A percentile compares a stretch with the other conserved stretches of the same genome.
phyloP scores from a whole-genome alignment of 2,113 vertebrate species.

The Ceuthmochares aereus region DNA sequence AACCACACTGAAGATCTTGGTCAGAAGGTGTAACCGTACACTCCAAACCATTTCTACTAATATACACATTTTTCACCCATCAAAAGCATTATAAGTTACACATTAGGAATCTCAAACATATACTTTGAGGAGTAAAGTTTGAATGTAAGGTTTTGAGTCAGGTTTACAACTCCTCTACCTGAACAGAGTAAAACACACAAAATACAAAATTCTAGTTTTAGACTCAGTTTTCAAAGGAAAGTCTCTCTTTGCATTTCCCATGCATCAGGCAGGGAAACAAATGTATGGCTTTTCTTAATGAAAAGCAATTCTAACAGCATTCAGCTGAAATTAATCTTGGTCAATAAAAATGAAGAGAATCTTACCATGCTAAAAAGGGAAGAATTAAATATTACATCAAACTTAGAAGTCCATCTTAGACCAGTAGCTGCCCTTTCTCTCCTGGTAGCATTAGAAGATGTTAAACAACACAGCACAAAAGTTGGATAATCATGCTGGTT shows the following conservation, averaged over 20 bases:
- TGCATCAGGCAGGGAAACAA: neutral
- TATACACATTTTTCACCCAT: neutral
- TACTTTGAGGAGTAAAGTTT: neutral
- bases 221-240: neutral
- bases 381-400: neutral
- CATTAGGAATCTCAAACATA: neutral
- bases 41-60: too few relatives aligned
- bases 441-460: neutral
- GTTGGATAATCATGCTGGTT: neutral
- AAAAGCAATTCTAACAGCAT: neutral
- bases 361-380: neutral
- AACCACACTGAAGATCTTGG: neutral
- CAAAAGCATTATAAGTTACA: neutral
- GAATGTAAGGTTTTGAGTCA: neutral
- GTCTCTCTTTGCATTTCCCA: neutral
- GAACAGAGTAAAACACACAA: neutral
- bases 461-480: neutral
- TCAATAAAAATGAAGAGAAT: neutral
- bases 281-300: neutral
- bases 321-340: neutral
- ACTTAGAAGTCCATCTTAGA: neutral
- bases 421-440: neutral
- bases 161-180: neutral
- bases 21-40: neutral
- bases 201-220: too few relatives aligned